phyloP scores from a whole-genome alignment of 2,888 invertebrate genomes.

The Caradrina kadenii region DNA sequence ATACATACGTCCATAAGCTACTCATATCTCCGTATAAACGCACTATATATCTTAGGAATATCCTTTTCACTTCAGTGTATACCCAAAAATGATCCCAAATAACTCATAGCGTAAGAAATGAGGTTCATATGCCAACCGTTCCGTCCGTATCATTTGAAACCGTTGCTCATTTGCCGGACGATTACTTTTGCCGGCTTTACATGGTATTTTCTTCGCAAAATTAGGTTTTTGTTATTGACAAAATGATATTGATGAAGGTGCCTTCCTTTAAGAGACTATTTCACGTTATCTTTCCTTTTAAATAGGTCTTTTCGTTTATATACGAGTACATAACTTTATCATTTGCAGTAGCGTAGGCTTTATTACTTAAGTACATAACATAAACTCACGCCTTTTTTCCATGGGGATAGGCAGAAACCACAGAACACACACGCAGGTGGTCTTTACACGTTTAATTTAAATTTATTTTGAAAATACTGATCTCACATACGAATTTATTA shows the following conservation, averaged over 20 bases:
- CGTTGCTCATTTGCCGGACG: slow-evolving; percentile 14
- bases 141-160: slow-evolving; percentile 27
- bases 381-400: too few species aligned
- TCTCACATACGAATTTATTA: too few species aligned
- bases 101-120: slow-evolving; percentile 38
- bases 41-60: slow-evolving; percentile 38
- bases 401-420: too few species aligned
- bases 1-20: slow-evolving; percentile 13
- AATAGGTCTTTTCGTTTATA: too few species aligned
- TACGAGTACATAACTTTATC: too few species aligned
- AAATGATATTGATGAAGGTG: neutral
- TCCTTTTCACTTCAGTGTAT: slow-evolving; percentile 25
- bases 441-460: too few species aligned
- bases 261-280: neutral
- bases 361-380: too few species aligned
- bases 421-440: too few species aligned
- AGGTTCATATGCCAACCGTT: slow-evolving; percentile 15
- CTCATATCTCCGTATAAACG: slow-evolving; percentile 37
- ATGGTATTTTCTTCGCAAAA: slow-evolving; percentile 18
- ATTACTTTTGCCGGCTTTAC: slow-evolving; percentile 12
- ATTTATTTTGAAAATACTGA: too few species aligned
- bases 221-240: slow-evolving; percentile 10
- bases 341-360: too few species aligned
- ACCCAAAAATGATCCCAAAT: slow-evolving; percentile 27
- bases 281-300: neutral